A percentile compares a stretch with the other conserved stretches of the same genome.
phyloP scores from a whole-genome alignment of 2,113 vertebrate species.

The Cranoglanis bouderius region DNA sequence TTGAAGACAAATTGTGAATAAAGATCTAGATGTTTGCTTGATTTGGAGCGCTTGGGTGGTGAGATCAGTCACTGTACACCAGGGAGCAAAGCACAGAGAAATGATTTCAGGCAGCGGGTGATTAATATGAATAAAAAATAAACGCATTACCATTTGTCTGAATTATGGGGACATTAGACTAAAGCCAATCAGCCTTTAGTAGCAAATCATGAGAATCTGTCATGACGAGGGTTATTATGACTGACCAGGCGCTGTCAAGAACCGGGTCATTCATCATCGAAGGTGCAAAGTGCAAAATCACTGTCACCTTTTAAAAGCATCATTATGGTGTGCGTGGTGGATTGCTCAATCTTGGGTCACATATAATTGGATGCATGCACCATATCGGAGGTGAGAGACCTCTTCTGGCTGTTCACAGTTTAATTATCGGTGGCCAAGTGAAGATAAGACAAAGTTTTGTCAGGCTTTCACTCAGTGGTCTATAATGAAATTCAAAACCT shows the following conservation, averaged over 20 bases:
- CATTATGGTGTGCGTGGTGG: background rate
- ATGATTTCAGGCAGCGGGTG: background rate
- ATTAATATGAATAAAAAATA: slow-evolving; percentile 25
- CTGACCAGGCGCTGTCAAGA: background rate
- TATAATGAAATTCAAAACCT: background rate
- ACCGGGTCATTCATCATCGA: background rate
- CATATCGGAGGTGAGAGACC: background rate
- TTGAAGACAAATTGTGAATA: background rate
- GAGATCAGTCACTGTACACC: background rate
- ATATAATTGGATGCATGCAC: background rate
- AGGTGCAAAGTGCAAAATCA: background rate
- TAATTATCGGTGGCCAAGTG: background rate
- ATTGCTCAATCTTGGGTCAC: background rate
- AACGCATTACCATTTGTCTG: background rate
- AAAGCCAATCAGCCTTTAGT: background rate
- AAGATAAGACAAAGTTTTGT: background rate
- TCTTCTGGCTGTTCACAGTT: background rate
- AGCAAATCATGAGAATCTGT: slow-evolving; percentile 12
- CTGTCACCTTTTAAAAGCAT: background rate
- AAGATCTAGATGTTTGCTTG: background rate
- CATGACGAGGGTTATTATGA: background rate
- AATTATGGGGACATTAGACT: slow-evolving; percentile 1
- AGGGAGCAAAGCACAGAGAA: background rate
- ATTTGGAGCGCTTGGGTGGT: background rate
- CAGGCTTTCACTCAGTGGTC: background rate